phyloP scores from a whole-genome alignment of 2,888 invertebrate genomes.

The Volucella inanis region DNA sequence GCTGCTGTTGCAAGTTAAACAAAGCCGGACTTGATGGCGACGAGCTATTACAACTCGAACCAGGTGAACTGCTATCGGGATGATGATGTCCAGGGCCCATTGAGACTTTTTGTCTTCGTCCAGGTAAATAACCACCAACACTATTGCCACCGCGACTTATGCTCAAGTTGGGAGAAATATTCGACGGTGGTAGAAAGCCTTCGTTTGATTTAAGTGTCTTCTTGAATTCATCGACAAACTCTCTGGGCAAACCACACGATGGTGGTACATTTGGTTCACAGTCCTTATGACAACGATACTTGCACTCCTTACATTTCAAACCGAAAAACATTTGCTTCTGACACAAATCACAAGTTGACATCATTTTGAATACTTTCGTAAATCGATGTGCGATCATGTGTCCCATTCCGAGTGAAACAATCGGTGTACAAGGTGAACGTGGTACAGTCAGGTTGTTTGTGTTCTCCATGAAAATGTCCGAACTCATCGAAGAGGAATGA shows the following conservation, averaged over 20 bases:
- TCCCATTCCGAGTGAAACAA: conserved; percentile 91
- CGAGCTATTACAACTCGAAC: conserved; percentile 97
- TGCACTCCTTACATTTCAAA: conserved; percentile 96
- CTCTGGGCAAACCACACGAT: conserved; percentile 95
- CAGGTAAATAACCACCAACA: conserved; percentile 63
- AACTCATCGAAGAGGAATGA: conserved; percentile 80
- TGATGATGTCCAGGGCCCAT: conserved; percentile 76
- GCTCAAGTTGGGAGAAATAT: conserved; percentile 81
- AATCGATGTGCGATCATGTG: conserved; percentile 96
- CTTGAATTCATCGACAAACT: conserved; percentile 92
- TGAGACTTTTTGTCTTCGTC: conserved; percentile 75
- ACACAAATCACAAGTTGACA: conserved; percentile 95
- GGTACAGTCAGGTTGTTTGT: conserved; percentile 84
- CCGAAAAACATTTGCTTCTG: conserved; percentile 94
- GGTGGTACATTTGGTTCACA: conserved; percentile 96
- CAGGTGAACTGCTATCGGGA: conserved; percentile 95
- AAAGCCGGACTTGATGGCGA: conserved; percentile 97
- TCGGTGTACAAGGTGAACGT: conserved; percentile 89
- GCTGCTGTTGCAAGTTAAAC: conserved; percentile 82
- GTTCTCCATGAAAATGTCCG: conserved; percentile 80
- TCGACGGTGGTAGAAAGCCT: conserved; percentile 76
- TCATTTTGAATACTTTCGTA: conserved; percentile 93
- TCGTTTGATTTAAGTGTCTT: conserved; percentile 87
- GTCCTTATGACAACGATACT: conserved; percentile 90
- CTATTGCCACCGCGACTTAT: conserved; percentile 77